Evolutionary conservation across 2,797 vertebrate genomes (phyloP).

Genomic region (Rhincodon typus): DNA sequence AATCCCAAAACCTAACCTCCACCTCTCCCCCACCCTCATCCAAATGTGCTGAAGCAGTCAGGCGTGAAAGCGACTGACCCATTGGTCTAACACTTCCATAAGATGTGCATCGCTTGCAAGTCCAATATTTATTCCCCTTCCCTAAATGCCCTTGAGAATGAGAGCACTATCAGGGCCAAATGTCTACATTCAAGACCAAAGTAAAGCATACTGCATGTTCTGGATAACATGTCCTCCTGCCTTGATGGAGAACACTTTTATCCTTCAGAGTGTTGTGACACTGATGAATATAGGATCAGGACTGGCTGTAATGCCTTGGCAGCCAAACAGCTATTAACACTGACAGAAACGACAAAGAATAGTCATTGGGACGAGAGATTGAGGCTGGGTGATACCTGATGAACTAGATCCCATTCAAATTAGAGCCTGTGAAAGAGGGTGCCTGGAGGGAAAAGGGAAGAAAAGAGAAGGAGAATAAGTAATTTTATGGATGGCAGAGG

Average conservation of each 20-base stretch:
- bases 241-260: not conserved
- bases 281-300: not conserved
- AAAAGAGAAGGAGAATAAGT: not conserved
- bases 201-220: not conserved
- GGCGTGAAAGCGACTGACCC: not conserved
- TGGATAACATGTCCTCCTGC: not conserved
- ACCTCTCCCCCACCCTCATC: too few relatives aligned
- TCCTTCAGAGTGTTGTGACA: not conserved
- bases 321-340: not conserved
- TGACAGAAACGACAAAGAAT: not conserved
- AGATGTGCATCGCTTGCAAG: not conserved
- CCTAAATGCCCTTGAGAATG: not conserved
- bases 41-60: not conserved
- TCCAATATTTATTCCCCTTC: not conserved
- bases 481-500: not conserved
- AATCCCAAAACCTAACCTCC: not conserved
- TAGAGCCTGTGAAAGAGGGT: not conserved
- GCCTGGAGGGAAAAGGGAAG: not conserved
- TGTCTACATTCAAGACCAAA: not conserved
- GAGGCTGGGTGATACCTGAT: not conserved
- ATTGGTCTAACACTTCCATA: not conserved
- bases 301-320: not conserved
- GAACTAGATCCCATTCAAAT: not conserved
- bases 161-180: not conserved
- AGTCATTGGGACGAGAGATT: not conserved